A percentile compares a stretch with the other conserved stretches of the same genome.
Evolutionary conservation across 2,113 vertebrate species (phyloP).

Genomic region (Desmodus rotundus): DNA sequence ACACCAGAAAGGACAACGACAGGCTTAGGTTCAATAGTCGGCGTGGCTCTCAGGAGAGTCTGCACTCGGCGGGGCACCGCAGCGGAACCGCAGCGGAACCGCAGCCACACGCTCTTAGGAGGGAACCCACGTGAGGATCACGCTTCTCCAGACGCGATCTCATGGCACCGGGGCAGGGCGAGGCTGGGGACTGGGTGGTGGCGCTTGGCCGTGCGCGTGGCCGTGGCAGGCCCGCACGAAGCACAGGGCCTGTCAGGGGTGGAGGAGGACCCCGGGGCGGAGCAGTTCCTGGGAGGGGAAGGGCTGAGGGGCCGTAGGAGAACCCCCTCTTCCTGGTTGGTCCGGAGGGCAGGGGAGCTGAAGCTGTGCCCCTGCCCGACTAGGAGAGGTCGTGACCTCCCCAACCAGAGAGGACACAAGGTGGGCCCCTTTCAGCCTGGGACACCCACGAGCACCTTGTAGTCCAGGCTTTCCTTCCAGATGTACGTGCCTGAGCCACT

Average conservation of each 20-base stretch:
- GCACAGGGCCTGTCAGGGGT: background rate
- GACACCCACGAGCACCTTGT: too few relatives aligned
- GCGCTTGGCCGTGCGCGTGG: background rate
- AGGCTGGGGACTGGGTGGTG: background rate
- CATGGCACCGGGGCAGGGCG: accelerated
- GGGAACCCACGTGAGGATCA: background rate
- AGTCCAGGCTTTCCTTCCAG: too few relatives aligned
- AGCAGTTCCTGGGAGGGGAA: background rate
- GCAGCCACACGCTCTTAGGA: accelerated
- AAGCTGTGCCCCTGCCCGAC: accelerated
- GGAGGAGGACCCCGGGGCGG: background rate
- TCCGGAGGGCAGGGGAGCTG: accelerated
- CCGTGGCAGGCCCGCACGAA: background rate
- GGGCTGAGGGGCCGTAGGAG: background rate
- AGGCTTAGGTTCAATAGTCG: accelerated
- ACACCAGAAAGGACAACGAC: background rate
- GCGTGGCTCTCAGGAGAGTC: background rate
- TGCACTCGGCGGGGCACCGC: accelerated
- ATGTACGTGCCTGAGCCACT: too few relatives aligned
- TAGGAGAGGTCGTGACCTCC: background rate
- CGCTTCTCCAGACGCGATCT: accelerated
- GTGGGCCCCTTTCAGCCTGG: too few relatives aligned
- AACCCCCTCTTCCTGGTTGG: accelerated
- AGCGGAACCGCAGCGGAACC: accelerated
- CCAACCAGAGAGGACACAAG: too few relatives aligned